Conservation (phyloP, 2,113 vertebrate species). For the Ophiodon elongatus region DNA sequence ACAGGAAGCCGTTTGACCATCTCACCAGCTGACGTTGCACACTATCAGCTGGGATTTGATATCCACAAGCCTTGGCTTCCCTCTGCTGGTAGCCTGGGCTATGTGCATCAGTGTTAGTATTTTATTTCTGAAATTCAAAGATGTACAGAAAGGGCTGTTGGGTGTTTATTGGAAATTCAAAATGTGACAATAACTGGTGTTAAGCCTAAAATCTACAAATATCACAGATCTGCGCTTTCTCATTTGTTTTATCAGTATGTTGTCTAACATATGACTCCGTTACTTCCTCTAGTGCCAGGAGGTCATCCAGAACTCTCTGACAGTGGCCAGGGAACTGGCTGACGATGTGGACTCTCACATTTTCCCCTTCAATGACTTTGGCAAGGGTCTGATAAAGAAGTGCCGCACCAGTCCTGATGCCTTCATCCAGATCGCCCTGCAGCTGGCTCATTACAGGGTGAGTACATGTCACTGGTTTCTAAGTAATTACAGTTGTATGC, state of each 20-base stretch:
- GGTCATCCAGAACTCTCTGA: constrained; percentile 88
- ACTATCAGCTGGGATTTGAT: neutral
- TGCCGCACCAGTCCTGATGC: constrained; percentile 93
- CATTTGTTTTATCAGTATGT: neutral
- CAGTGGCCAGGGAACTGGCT: constrained; percentile 86
- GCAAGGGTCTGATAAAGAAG: constrained; percentile 96
- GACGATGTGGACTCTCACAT: constrained; percentile 92
- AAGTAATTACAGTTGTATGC: neutral
- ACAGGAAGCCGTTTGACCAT: neutral
- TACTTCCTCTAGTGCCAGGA: constrained; percentile 88
- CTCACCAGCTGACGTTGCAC: neutral
- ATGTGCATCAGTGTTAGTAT: constrained; percentile 7
- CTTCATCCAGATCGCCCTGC: constrained; percentile 94
- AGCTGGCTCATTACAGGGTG: constrained; percentile 95
- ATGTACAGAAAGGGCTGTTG: neutral
- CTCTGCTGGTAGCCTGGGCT: constrained; percentile 51
- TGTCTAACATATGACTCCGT: constrained; percentile 14
- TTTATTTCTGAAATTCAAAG: neutral
- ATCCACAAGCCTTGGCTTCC: constrained; percentile 21
- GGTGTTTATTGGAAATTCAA: neutral
- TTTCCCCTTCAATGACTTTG: constrained; percentile 90
- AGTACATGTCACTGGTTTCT: neutral
- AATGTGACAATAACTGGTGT: neutral
- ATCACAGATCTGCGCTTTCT: neutral
- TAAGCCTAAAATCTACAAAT: neutral